These are phyloP conservation scores for Ophiothrix spiculata DNA, from an alignment of 35 echinoderm and acorn worm genomes.

Conservation along the genomic window DNA sequence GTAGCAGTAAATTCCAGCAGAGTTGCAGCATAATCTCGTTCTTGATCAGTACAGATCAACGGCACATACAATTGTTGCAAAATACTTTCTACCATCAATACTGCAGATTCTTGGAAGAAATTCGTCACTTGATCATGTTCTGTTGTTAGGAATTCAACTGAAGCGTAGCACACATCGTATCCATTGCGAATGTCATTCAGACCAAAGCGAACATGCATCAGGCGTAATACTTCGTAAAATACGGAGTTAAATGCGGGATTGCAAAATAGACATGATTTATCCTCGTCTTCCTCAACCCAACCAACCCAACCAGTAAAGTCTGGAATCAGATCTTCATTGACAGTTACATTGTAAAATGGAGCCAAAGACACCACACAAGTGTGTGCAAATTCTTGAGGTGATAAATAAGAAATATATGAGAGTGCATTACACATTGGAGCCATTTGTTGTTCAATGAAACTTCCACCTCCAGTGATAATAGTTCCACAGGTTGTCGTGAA, in stretches of 20 bases:
- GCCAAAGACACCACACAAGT: too few relatives aligned
- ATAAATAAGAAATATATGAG: too few relatives aligned
- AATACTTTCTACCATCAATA: background rate
- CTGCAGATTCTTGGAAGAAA: background rate
- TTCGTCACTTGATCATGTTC: background rate
- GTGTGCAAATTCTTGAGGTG: too few relatives aligned
- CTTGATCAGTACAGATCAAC: background rate
- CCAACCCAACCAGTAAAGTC: too few relatives aligned
- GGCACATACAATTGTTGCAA: background rate
- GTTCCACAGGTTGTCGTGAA: background rate
- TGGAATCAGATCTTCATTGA: too few relatives aligned
- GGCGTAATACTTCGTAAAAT: background rate
- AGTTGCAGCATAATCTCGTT: background rate
- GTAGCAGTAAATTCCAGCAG: background rate
- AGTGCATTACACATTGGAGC: too few relatives aligned
- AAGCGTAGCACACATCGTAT: background rate
- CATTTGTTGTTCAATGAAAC: too few relatives aligned
- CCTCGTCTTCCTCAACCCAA: background rate
- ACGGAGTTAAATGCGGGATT: background rate
- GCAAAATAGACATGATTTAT: background rate
- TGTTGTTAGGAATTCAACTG: background rate
- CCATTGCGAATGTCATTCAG: background rate
- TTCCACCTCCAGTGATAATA: too few relatives aligned
- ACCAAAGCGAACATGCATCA: background rate
- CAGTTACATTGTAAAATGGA: too few relatives aligned